Percentiles rank a stretch among this genome's conserved stretches.
Evolutionary conservation across 2,797 vertebrate genomes (phyloP).

Genomic region (Gouania willdenowi): DNA sequence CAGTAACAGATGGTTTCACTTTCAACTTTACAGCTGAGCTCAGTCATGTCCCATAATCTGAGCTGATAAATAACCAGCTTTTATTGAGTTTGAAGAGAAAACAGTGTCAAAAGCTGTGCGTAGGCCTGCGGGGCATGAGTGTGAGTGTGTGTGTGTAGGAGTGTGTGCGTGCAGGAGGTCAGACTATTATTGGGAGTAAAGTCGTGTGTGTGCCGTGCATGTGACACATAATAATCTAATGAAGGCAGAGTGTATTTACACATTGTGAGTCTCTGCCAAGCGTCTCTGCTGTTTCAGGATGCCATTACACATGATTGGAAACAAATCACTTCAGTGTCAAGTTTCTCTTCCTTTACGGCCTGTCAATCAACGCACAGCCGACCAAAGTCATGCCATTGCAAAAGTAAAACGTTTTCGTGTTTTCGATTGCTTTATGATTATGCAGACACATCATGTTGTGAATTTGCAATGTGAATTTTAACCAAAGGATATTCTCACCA

Average conservation of each 20-base stretch:
- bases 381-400: conserved; percentile 31
- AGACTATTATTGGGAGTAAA: background rate
- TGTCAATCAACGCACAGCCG: conserved; percentile 57
- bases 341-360: conserved; percentile 53
- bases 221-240: conserved; percentile 62
- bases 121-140: conserved; percentile 42
- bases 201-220: conserved; percentile 10
- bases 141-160: conserved; percentile 8
- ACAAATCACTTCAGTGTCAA: conserved; percentile 65
- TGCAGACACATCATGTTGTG: conserved; percentile 38
- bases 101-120: conserved; percentile 65
- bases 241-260: conserved; percentile 65
- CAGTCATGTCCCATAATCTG: conserved; percentile 72
- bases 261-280: conserved; percentile 28
- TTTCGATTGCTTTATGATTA: conserved; percentile 48
- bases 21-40: conserved; percentile 74
- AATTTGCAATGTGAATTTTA: conserved; percentile 17
- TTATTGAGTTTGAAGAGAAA: conserved; percentile 81
- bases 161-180: conserved; percentile 9
- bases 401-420: conserved; percentile 49
- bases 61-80: conserved; percentile 77
- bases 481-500: too few relatives aligned
- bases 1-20: conserved; percentile 78
- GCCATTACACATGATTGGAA: conserved; percentile 75
- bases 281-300: conserved; percentile 57